Base-by-base conservation (phyloP, 2,888 invertebrate species). In the Lasioglossum vierecki region DNA sequence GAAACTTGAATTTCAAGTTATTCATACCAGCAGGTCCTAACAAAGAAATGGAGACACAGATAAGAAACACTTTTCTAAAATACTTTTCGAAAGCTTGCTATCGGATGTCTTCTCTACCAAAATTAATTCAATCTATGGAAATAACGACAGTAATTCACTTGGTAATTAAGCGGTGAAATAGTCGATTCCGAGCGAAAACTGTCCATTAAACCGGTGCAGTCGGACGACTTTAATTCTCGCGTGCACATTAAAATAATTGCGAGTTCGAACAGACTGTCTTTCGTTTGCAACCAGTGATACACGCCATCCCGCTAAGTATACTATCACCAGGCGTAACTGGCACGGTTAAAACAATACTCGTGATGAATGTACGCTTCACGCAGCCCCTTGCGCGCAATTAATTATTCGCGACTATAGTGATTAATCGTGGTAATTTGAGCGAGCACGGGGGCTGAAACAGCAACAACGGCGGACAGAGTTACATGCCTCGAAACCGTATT, bases 341-440 rank as follows among this genome's bases (percentile, higher is more conserved):
- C 86, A 83, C 80, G 78, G 83, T 86, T 83, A 81, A 86, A 86
- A 84, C 89, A 86, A 89, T 89, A 84, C 89, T 81, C 81, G 82
- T 89, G 89, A 89, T 85, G 86, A 89, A 89, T 89, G 88, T 80
- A 81, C 84, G 90, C 80, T 81, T 89, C 88, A 85, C 89, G 82
- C 82, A 84, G 83, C 85, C 82, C 85, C 83, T 79, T 81, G 72
- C 80, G 85, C 88, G 84, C 86, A 84, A 89, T 89, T 89, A 89
- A 89, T 89, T 89, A 89, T 87, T 77, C 88, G 88, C 84, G 77
- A 79, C 84, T 87, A 81, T 82, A 76, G 89, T 86, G 89, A 89
- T 88, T 89, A 89, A 89, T 89, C 84, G 88, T 76, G 79, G 82
- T 84, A 84, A 88, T 88, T 83, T 68, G 83, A 73, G 70, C 79